Base-by-base conservation (phyloP, 1,140 invertebrate species). In the Nomia melanderi region DNA sequence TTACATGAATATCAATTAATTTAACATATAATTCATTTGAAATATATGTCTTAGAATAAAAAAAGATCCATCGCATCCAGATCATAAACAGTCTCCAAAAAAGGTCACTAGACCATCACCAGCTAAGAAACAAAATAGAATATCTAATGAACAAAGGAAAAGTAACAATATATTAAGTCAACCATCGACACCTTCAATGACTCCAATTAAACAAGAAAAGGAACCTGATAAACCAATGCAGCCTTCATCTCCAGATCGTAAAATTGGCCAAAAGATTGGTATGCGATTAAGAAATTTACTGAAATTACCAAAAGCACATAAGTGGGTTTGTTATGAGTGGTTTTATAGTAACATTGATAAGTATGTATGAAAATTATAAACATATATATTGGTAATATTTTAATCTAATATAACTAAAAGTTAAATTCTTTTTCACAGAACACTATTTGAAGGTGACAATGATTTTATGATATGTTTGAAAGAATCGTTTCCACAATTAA, bases 301-400 rank as follows among this genome's bases (percentile, higher is more conserved):
- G 0, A 99, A 99, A 93, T 92, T 99, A 80, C 98, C 99, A 0
- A 99, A 99, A 93, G 98, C 98, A 27, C 98, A 99, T 91, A 98
- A 98, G 93, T 99, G 98, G 98, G 98, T 99, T 1, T 99, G 98
- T 89, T 99, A 98, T 92, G 99, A 99, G 91, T 99, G 98, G 96
- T 99, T 99, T 93, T 99, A 99, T 90, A 99, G 98, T 85, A 99
- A 99, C 89, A 96, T 99, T 83, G 98, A 99, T 91, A 94, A 95
- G 95, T 96, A 93, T 91, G 94, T 93, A 82, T 69, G 62, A 74
- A 54, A 60, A 27, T 36, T 31, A 29, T 17, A 47, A 63, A 73
- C 59, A 36, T n/a, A 39, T 77, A 47, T 77, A 74, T 7, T 44
- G 53, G 1, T 23, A 47, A 31, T 50, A 60, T 31, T 75, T 66